Base-by-base conservation (phyloP, 2,113 vertebrate genomes). In the Papio anubis region DNA sequence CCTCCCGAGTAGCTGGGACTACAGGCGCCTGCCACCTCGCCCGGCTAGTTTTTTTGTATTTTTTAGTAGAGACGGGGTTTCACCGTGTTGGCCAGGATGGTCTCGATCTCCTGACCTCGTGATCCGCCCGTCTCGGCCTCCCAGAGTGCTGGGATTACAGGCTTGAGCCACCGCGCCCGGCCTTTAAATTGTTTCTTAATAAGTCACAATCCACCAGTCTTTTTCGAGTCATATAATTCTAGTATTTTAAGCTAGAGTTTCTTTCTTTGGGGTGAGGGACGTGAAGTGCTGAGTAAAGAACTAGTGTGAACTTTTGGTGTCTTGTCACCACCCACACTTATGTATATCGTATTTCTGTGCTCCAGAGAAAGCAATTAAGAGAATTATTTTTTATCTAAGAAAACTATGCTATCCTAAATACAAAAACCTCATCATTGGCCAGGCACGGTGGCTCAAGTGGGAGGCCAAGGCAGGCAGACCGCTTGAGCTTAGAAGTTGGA, bases 321-420 rank as follows among this genome's bases (percentile, higher is more conserved):
- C 32, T 18, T 3, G 66, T 94, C 75, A 78, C 20, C 27, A 6
- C 48, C 9, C 12, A 18, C 12, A 13, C 0, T n/a, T 1, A 0
- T 48, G 27, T 35, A 9, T 72, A 2, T 43, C 11, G 1, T n/a
- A n/a, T 70, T 50, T 96, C 68, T 73, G 0, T 94, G 45, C 30
- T 85, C 66, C 45, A 48, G 61, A 66, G 64, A 45, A 94, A 70
- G 64, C 64, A n/a, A 89, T 68, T 12, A 79, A 45, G 14, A 48
- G 10, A 48, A 7, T 27, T 52, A 5, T 27, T 91, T 97, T 93
- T 88, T 80, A 75, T 68, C 21, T 52, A 64, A 90, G 91, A 59
- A 90, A 78, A 61, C 40, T 23, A 32, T 84, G 48, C 30, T 75
- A 5, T 52, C 14, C 38, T 64, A 20, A 55, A 64, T 57, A n/a